Evolutionary conservation across 2,113 vertebrate species (phyloP).

Genomic region (Tachysurus vachellii): DNA sequence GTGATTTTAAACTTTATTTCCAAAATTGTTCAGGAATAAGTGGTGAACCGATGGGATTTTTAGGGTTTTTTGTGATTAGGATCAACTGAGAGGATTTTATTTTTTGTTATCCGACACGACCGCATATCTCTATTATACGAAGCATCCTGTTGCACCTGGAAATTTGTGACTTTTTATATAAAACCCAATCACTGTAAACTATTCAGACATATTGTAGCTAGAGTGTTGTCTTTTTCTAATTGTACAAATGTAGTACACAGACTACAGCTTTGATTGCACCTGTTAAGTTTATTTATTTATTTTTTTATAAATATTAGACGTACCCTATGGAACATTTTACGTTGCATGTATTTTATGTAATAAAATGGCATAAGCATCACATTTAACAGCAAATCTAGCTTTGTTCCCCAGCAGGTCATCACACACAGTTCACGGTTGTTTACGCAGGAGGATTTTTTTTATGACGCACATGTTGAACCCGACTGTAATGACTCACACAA

Average conservation of each 20-base stretch:
- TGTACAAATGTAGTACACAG: neutral
- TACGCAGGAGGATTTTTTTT: neutral
- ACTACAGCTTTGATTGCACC: neutral
- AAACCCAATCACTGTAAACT: neutral
- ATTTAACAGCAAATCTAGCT: neutral
- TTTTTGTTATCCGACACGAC: neutral
- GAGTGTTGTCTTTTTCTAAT: neutral
- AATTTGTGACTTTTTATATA: neutral
- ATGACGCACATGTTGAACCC: slow-evolving; percentile 23
- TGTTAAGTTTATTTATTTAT: neutral
- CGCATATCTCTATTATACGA: neutral
- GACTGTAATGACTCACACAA: slow-evolving; percentile 15
- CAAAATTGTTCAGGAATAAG: neutral
- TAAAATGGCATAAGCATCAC: neutral
- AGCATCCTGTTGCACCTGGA: neutral
- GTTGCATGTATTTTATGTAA: neutral
- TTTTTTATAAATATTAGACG: neutral
- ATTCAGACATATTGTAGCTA: neutral
- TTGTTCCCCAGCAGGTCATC: neutral
- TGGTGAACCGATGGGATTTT: neutral
- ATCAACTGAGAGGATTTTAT: neutral
- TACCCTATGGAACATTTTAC: neutral
- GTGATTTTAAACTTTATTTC: neutral
- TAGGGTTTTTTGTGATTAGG: neutral
- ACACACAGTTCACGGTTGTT: neutral